Percentiles rank a stretch among this genome's conserved stretches.
Evolutionary conservation across 2,797 vertebrate genomes (phyloP).

Genomic region (Erethizon dorsatum): DNA sequence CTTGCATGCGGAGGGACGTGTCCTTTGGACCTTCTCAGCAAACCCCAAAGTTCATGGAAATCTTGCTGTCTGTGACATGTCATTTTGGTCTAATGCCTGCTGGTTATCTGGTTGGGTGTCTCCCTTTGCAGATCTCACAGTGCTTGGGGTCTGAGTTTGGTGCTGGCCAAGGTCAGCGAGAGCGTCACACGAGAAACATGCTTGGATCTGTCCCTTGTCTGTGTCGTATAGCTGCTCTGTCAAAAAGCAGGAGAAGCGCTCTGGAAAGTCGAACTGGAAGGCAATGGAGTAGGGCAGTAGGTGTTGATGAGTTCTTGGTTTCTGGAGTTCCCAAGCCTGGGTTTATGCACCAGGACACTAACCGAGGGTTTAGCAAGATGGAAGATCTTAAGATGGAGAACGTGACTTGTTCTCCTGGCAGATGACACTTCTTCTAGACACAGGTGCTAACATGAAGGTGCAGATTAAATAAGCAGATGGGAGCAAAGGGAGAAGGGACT

Average conservation of each 20-base stretch:
- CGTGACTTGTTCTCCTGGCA: rapidly evolving
- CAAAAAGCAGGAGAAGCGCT: neutral
- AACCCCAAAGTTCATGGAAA: neutral
- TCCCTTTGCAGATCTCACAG: neutral
- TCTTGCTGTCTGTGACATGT: neutral
- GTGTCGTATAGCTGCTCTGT: neutral
- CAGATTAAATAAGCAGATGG: rapidly evolving
- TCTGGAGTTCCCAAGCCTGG: no score
- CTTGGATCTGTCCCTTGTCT: no score
- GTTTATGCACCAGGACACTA: rapidly evolving
- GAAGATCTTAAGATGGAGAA: rapidly evolving
- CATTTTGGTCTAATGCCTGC: neutral
- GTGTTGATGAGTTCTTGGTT: no score
- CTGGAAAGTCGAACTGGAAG: neutral
- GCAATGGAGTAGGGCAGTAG: no score
- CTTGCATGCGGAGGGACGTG: no score
- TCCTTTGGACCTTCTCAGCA: neutral
- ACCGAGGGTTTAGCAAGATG: neutral
- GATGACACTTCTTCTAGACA: neutral
- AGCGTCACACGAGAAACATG: neutral
- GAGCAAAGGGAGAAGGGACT: neutral
- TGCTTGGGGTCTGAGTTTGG: neutral
- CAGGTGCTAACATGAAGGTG: rapidly evolving
- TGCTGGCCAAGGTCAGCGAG: neutral
- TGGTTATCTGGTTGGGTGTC: neutral